These are phyloP conservation scores for Pseudonaja textilis DNA, from an alignment of 2,113 vertebrate species.

Conservation along the genomic window DNA sequence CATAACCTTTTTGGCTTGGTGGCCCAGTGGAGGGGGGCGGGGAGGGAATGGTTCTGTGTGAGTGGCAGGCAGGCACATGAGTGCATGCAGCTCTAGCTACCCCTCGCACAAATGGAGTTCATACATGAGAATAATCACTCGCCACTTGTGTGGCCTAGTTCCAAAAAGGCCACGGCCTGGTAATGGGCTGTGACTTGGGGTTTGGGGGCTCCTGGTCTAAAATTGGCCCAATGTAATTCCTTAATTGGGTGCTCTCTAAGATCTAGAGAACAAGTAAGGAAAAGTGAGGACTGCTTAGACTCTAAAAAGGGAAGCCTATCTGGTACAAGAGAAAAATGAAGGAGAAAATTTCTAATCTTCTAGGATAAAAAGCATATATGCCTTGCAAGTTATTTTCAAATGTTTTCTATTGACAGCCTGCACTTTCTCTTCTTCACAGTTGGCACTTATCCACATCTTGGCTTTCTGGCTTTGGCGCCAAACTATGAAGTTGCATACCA, in stretches of 20 bases:
- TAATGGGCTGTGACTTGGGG: too few species aligned
- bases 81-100: too few species aligned
- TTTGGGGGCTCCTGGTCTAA: too few species aligned
- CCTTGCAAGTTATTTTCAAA: neutral
- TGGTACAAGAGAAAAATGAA: neutral
- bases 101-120: too few species aligned
- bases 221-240: neutral
- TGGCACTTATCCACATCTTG: neutral
- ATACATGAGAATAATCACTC: too few species aligned
- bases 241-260: neutral
- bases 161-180: too few species aligned
- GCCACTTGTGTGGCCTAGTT: too few species aligned
- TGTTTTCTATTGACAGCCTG: neutral
- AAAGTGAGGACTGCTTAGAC: neutral
- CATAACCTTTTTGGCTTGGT: too few species aligned
- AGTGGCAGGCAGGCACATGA: too few species aligned
- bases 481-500: neutral
- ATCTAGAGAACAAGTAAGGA: neutral
- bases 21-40: too few species aligned
- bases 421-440: neutral
- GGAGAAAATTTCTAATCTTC: neutral
- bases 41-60: too few species aligned
- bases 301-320: neutral
- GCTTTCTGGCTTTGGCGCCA: neutral
- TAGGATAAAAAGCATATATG: neutral